Evolutionary conservation across 1,140 invertebrate species (phyloP).

Genomic region (Philopotamus ludificatus): DNA sequence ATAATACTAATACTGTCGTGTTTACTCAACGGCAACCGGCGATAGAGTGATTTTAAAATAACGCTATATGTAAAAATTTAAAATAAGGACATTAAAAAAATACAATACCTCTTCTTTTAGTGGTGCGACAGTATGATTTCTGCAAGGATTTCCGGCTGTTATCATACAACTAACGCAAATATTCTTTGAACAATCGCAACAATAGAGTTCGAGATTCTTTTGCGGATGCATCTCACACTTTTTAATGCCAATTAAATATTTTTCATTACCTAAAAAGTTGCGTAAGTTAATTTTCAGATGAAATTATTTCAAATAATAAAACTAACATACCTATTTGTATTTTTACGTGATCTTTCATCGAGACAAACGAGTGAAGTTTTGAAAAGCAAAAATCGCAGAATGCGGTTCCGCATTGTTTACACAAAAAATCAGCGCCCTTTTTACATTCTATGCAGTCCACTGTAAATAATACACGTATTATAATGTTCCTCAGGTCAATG

Average conservation of each 20-base stretch:
- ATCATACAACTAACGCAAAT: conserved; percentile 51
- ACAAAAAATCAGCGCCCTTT: not conserved
- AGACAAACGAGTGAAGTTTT: not conserved
- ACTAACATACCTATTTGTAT: not conserved
- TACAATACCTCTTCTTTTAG: conserved; percentile 47
- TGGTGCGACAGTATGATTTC: conserved; percentile 48
- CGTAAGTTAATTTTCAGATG: not conserved
- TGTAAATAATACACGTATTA: too few species aligned
- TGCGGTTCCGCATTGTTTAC: not conserved
- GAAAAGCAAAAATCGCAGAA: conserved; percentile 4
- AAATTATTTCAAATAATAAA: not conserved
- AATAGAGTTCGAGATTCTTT: conserved; percentile 49
- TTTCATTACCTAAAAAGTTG: conserved; percentile 41
- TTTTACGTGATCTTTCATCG: conserved; percentile 4
- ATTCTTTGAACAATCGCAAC: conserved; percentile 48
- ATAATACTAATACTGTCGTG: too few species aligned
- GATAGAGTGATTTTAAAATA: too few species aligned
- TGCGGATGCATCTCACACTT: conserved; percentile 46
- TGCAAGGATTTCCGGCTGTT: conserved; percentile 49
- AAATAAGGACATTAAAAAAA: too few species aligned
- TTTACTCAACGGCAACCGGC: too few species aligned
- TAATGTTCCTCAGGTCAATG: too few species aligned
- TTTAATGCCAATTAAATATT: conserved; percentile 36
- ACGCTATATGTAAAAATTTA: too few species aligned
- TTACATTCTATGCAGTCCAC: not conserved